Evolutionary conservation across 2,888 invertebrate genomes (phyloP), one percentile per base, ranked within the genome.

Genomic region (Drosophila lacicola): DNA sequence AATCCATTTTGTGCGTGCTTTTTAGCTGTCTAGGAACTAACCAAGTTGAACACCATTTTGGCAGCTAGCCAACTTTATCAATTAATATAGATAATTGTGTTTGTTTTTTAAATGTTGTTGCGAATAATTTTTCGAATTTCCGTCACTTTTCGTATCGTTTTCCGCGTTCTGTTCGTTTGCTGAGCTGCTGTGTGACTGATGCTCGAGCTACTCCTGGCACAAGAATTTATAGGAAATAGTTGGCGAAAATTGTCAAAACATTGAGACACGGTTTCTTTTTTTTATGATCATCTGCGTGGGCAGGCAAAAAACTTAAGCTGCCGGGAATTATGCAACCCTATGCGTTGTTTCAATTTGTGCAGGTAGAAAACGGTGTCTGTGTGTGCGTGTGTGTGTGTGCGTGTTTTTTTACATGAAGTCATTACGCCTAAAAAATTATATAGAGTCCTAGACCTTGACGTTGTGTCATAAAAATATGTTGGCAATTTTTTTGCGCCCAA

Each of bases 271-370:
- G 64, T 76, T 68, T 74, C 13, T 6, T 46, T 69, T 73, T 88
- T 85, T 85, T 84, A 85, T 70, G 86, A 86, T 84, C 84, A 46
- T 29, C 58, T 58, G 68, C 66, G 66, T 56, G 66, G 62, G 58
- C 68, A 66, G 74, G 74, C 82, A 84, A 84, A 85, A 85, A 89
- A 86, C 85, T 75, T 66, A 86, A 77, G 72, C 87, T 74, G 67
- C 46, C 65, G 75, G 67, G 78, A 64, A 87, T 90, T 90, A 90
- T 90, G 90, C 85, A 90, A 90, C 87, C 85, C 85, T 88, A 78
- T 80, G 80, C 70, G 66, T 72, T 58, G 50, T 67, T 73, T 64
- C 62, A 66, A 61, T 53, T 44, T 66, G 44, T 50, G 67, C 80
- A 71, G 86, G 61, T 88, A 82, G 85, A 73, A 63, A 69, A 57